A percentile compares a stretch with the other conserved stretches of the same genome.
Conservation (phyloP, 2,888 invertebrate genomes). For the Plutella xylostella region DNA sequence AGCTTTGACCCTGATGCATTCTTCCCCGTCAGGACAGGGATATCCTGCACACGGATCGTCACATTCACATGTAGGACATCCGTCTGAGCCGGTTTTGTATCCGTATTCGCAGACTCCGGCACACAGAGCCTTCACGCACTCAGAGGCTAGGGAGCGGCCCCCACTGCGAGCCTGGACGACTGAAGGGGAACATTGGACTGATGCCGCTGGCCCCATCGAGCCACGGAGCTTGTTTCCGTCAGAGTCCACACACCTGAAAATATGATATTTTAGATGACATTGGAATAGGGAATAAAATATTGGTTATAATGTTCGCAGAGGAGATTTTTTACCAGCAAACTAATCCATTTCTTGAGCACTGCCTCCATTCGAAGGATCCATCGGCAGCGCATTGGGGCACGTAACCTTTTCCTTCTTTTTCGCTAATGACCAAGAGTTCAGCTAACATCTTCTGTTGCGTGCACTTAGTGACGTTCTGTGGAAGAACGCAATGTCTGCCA, state of each 20-base stretch:
- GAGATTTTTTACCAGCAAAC: conserved; percentile 91
- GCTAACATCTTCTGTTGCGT: conserved; percentile 82
- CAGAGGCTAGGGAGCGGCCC: conserved; percentile 61
- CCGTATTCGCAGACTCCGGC: conserved; percentile 89
- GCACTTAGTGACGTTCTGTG: conserved; percentile 83
- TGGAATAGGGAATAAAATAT: too few species aligned
- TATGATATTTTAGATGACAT: too few species aligned
- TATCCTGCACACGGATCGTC: conserved; percentile 87
- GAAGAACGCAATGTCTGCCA: conserved; percentile 78
- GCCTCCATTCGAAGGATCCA: conserved; percentile 79
- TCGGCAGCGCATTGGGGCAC: conserved; percentile 82
- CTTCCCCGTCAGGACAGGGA: conserved; percentile 77
- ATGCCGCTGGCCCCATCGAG: conserved; percentile 81
- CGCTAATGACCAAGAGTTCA: conserved; percentile 80
- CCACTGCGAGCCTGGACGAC: conserved; percentile 43
- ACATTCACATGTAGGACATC: conserved; percentile 88
- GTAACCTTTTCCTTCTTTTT: conserved; percentile 85
- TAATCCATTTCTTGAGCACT: conserved; percentile 86
- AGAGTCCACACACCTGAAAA: conserved; percentile 77
- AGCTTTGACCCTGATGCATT: conserved; percentile 80
- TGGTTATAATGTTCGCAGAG: too few species aligned
- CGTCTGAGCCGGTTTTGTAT: conserved; percentile 75
- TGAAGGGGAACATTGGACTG: conserved; percentile 71
- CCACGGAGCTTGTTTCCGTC: conserved; percentile 82
- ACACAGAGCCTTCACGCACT: conserved; percentile 79